Base-by-base conservation (phyloP, 2,888 invertebrate species). In the Drosophila nr. fundita region DNA sequence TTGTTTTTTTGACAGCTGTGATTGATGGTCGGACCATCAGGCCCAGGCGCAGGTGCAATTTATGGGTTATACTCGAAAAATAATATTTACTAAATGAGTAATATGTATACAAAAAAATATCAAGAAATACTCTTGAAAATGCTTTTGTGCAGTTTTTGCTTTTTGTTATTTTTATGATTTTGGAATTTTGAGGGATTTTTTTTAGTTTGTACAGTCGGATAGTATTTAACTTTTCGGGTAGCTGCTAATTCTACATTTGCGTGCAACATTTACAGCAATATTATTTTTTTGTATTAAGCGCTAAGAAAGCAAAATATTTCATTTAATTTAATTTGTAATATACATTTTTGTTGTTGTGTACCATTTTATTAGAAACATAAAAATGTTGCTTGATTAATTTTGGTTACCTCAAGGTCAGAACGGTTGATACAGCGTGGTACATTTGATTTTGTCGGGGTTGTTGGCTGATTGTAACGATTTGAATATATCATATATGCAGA, bases 341-440 rank as follows among this genome's bases (percentile, higher is more conserved):
- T 55, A 27, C 10, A 11, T 49, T 38, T 4, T 34, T 48, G 29
- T 48, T 34, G 48, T 52, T 79, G 10, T 57, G 59, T 40, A 68
- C 65, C 67, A 73, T 67, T 63, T 67, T 27, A 58, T 34, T 52
- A 57, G 50, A 59, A 53, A 81, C 49, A 66, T 45, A 75, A 69
- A 73, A 66, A 64, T 65, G 42, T 68, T 76, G 62, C 64, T 82
- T 85, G 58, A 74, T 81, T 66, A 72, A 74, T 83, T 83, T 90
- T 73, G 83, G 87, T 96, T 96, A 97, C 97, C 97, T 97, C 96
- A 97, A 96, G 92, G 97, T 96, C 95, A 97, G 97, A 94, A 98
- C 97, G 94, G 97, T 97, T 90, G 97, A 97, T 93, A 98, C 97
- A 94, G 97, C 97, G 95, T 97, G 97, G 96, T 97, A 97, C 97